Conservation (phyloP, 2,888 invertebrate genomes). For the Epistrophe grossulariae region DNA sequence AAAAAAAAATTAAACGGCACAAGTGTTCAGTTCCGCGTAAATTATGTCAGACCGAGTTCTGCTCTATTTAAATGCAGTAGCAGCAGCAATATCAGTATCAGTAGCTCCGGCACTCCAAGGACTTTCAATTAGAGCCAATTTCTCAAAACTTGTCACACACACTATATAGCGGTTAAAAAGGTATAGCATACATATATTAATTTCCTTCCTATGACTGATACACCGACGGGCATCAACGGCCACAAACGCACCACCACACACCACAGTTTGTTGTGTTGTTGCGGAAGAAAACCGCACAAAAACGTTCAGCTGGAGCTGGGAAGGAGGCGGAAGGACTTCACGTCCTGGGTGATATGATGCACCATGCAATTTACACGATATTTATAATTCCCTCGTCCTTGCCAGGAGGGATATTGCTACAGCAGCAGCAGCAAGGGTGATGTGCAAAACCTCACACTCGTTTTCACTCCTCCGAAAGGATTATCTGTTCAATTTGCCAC, state of each 20-base stretch:
- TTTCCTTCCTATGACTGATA: slow-evolving; percentile 41
- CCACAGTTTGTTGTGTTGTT: slow-evolving; percentile 4
- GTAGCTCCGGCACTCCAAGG: slow-evolving; percentile 19
- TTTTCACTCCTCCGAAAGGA: slow-evolving; percentile 54
- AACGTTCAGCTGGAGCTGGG: slow-evolving; percentile 34
- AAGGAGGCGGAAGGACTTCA: slow-evolving; percentile 44
- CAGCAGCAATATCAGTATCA: slow-evolving; percentile 25
- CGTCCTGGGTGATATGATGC: slow-evolving; percentile 27
- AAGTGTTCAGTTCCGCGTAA: slow-evolving; percentile 39
- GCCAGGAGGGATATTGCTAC: slow-evolving; percentile 14
- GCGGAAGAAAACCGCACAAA: slow-evolving; percentile 51
- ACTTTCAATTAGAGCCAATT: slow-evolving; percentile 57
- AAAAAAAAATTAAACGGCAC: neutral
- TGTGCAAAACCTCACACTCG: slow-evolving; percentile 18
- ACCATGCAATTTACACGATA: slow-evolving; percentile 33
- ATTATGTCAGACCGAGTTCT: slow-evolving; percentile 46
- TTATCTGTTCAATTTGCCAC: slow-evolving; percentile 59
- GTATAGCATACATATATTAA: slow-evolving; percentile 31
- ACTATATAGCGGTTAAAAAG: slow-evolving; percentile 5
- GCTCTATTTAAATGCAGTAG: slow-evolving; percentile 6
- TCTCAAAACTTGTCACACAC: slow-evolving; percentile 51
- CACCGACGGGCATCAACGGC: slow-evolving; percentile 7
- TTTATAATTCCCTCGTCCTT: slow-evolving; percentile 46
- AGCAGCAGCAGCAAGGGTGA: slow-evolving; percentile 5
- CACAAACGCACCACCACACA: slow-evolving; percentile 23